Base-by-base conservation (phyloP, 1,140 invertebrate genomes). In the Leucophenga varia region DNA sequence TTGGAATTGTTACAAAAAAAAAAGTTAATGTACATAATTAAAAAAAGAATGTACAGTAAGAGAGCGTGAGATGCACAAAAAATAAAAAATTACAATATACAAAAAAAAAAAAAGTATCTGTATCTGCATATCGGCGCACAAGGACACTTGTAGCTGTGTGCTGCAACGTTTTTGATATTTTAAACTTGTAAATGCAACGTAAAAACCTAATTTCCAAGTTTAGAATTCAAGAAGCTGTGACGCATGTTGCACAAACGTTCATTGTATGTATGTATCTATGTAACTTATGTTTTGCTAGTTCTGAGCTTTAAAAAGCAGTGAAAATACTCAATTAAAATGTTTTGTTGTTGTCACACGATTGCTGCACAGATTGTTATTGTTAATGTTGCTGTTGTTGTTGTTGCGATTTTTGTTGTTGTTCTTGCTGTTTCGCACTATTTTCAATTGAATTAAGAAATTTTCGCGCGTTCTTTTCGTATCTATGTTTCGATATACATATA, bases 181-280 rank as follows among this genome's bases (percentile, higher is more conserved):
- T n/a, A n/a, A n/a, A n/a, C n/a, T n/a, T n/a, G n/a, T n/a, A n/a
- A n/a, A n/a, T n/a, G 22, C 22, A 25, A n/a, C 22, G 22, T 10
- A 25, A 67, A n/a, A 67, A 63, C 63, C 63, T 67, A 67, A 67
- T 67, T 67, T 67, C 63, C 63, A 67, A 67, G 64, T 67, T 67
- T 67, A 67, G 63, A 67, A 67, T 67, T 67, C 63, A 49, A 56
- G 63, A 67, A 67, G 67, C 56, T 28, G 49, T 54, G 43, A 30
- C 60, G 43, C 53, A 58, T 37, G 40, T 46, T 55, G 49, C 37
- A 54, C 19, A 28, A 35, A 25, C 14, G n/a, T n/a, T n/a, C n/a
- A n/a, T n/a, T n/a, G n/a, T n/a, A n/a, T n/a, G 25, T 7, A 12
- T 28, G 25, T 28, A 7, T 28, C 12, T 7, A 38, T 21, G 9